Conservation (phyloP, 2,888 invertebrate genomes). For the Tigriopus californicus region DNA sequence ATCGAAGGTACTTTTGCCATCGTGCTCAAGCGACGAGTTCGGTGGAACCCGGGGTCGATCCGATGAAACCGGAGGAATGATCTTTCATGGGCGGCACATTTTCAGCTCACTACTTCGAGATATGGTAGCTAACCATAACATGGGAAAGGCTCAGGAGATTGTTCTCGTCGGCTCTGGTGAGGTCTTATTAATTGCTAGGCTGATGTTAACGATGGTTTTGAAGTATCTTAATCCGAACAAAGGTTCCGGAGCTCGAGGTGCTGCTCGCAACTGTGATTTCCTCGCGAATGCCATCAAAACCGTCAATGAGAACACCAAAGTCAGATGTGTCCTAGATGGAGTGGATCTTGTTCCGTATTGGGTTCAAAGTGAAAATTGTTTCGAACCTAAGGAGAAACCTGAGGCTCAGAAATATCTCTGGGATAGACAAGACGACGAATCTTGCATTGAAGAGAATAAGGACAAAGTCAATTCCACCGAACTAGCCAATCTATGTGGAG, state of each 20-base stretch:
- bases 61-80: background rate
- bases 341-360: background rate
- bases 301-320: background rate
- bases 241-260: constrained; percentile 1
- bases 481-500: background rate
- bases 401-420: background rate
- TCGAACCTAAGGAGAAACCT: background rate
- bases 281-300: background rate
- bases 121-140: background rate
- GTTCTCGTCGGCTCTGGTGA: background rate
- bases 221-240: background rate
- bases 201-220: no score
- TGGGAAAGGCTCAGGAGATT: background rate
- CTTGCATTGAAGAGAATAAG: background rate
- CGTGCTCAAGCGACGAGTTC: background rate
- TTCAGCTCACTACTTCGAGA: background rate
- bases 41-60: background rate
- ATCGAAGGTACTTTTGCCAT: background rate
- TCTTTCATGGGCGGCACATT: constrained; percentile 2
- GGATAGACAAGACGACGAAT: background rate
- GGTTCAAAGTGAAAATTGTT: background rate
- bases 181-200: no score
- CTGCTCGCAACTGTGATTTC: background rate
- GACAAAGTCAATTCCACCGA: background rate
- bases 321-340: background rate